Conservation (phyloP, 2,113 vertebrate genomes). For the Fukomys damarensis region DNA sequence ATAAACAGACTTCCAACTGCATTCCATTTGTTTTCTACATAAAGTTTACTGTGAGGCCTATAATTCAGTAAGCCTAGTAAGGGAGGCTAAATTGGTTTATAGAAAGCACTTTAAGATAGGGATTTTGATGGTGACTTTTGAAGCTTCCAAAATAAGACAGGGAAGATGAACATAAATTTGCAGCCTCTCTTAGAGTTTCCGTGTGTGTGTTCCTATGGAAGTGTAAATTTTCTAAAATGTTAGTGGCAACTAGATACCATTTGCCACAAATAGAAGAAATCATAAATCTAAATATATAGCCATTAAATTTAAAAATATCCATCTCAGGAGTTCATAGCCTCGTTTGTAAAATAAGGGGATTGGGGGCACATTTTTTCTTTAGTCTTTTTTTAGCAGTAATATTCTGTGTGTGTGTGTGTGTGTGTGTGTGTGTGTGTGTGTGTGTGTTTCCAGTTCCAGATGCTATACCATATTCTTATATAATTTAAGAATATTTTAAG, state of each 20-base stretch:
- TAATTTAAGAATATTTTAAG: background rate
- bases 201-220: too few relatives aligned
- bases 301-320: background rate
- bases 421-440: background rate
- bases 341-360: background rate
- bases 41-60: background rate
- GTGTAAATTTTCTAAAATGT: background rate
- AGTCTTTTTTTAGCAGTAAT: background rate
- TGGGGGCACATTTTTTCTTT: background rate
- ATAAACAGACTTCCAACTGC: background rate
- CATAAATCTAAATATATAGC: background rate
- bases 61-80: conserved; percentile 48
- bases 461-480: background rate
- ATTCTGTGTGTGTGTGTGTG: background rate
- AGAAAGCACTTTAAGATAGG: background rate
- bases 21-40: background rate
- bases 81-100: background rate
- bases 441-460: background rate
- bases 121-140: background rate
- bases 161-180: too few relatives aligned
- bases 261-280: background rate
- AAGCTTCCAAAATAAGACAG: conserved; percentile 7
- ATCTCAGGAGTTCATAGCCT: background rate
- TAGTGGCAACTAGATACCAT: background rate
- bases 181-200: background rate